Base-by-base conservation (phyloP, 2,113 vertebrate species). In the Mormyrus lacerda region DNA sequence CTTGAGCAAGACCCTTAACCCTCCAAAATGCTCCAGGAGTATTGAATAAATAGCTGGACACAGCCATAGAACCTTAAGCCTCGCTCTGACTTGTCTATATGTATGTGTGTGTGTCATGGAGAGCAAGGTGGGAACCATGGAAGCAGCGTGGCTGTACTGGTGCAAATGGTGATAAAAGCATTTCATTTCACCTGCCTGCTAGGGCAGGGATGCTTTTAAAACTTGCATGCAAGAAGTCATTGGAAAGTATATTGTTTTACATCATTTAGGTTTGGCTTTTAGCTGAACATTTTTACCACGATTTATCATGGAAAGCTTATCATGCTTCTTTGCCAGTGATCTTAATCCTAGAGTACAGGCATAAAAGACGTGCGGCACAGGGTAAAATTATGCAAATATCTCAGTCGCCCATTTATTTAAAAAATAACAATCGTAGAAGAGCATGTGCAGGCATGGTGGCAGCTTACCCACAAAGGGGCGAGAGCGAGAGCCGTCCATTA, bases 401-500 rank as follows among this genome's bases (percentile, higher is more conserved):
- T 10, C 5, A 44, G 76, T 13, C 76, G 31, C 2, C 13, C 0
- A 0, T 76, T 76, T 39, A 31, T 76, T 76, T 76, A 76, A 76
- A 76, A 31, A 76, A 76, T 76, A 76, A 76, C 42, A 85, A 85
- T 61, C 11, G 5, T 31, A 65, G 27, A 19, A 86, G 21, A 88
- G 39, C 76, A 50, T 50, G 24, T 73, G 44, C 11, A 51, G 17
- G 24, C 61, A 9, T 35, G 47, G 48, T 15, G 15, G 19, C 2
- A 65, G 35, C 27, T 58, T 94, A 97, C 95, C 97, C 96, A 93
- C 89, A 91, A 85, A 89, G 9, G 53, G 90, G 55, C 0, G 88
- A 85, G 92, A 94, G 93, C 91, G 91, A 84, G 88, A 89, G 87
- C 93, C 87, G 91, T 94, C 93, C 90, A 89, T 89, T 91, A 90